Base-by-base conservation (phyloP, 2,797 vertebrate genomes). In the Prunella strophiata region DNA sequence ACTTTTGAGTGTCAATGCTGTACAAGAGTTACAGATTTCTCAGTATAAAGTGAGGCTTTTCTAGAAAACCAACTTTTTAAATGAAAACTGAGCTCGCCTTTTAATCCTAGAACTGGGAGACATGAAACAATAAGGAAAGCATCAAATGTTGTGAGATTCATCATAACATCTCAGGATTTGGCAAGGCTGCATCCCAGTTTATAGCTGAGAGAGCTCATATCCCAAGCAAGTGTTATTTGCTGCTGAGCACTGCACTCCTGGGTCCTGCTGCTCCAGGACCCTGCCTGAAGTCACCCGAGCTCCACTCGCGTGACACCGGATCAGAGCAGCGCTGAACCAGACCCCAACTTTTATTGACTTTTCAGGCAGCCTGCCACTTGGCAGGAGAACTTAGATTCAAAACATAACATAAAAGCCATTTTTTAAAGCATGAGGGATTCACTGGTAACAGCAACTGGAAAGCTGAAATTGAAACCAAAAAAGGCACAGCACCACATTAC, bases 341-440 rank as follows among this genome's bases (percentile, higher is more conserved):
- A 92, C 84, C 81, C 65, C 92, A 80, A 5, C 19, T 93, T 96
- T 95, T 96, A 96, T 92, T 95, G 91, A 78, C 92, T 91, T 90
- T 91, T 86, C 89, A 88, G 94, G 94, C 95, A 96, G 47, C 30
- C 55, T 94, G 94, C 95, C 93, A 95, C 58, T 94, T 97, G 96
- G 95, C 94, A 96, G 52, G 38, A 90, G 89, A 93, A 95, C 92
- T 94, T 93, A 91, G 48, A 57, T 92, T 93, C 80, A 61, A 86
- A 93, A 93, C 80, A 94, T 96, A 93, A 93, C 80, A 94, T 96
- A 88, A 96, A 97, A 97, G 73, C 48, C 42, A 25, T 76, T 89
- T 94, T 93, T 84, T 76, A 91, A 91, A 89, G 85, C 92, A 81
- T 91, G 48, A 92, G 73, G 91, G 79, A 91, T 95, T 96, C 94